Conservation (phyloP, 2,113 vertebrate genomes). For the Anhinga rufa region DNA sequence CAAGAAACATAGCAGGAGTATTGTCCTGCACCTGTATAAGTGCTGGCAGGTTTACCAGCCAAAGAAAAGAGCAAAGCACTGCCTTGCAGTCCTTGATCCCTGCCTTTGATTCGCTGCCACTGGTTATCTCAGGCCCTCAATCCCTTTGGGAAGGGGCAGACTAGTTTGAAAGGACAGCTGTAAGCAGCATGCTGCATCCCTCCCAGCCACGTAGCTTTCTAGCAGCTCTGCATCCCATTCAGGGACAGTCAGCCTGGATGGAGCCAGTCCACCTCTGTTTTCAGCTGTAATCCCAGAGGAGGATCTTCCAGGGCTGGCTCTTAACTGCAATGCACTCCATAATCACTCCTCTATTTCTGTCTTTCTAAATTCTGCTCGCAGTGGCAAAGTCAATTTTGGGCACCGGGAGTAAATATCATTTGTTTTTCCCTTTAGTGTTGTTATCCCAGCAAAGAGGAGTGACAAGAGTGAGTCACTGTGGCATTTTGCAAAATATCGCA, state of each 20-base stretch:
- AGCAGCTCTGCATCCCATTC: neutral
- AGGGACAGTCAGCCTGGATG: neutral
- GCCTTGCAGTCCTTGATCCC: neutral
- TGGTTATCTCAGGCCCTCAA: neutral
- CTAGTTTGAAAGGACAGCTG: neutral
- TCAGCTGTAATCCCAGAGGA: neutral
- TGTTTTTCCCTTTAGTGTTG: neutral
- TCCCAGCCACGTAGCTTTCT: neutral
- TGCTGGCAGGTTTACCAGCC: neutral
- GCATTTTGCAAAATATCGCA: slow-evolving; percentile 1
- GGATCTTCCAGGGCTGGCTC: neutral
- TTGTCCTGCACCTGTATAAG: neutral
- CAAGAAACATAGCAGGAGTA: neutral
- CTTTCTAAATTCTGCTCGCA: neutral
- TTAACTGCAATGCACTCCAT: neutral
- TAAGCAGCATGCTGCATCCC: neutral
- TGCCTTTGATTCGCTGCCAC: neutral
- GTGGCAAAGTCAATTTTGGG: neutral
- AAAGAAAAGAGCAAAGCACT: neutral
- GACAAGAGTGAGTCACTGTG: neutral
- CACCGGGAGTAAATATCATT: neutral
- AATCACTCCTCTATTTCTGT: neutral
- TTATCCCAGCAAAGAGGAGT: neutral
- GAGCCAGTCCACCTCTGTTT: neutral
- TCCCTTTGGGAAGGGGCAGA: neutral